Evolutionary conservation across 2,797 vertebrate genomes (phyloP), one percentile per base, ranked within the genome.

Genomic region (Salarias fasciatus): DNA sequence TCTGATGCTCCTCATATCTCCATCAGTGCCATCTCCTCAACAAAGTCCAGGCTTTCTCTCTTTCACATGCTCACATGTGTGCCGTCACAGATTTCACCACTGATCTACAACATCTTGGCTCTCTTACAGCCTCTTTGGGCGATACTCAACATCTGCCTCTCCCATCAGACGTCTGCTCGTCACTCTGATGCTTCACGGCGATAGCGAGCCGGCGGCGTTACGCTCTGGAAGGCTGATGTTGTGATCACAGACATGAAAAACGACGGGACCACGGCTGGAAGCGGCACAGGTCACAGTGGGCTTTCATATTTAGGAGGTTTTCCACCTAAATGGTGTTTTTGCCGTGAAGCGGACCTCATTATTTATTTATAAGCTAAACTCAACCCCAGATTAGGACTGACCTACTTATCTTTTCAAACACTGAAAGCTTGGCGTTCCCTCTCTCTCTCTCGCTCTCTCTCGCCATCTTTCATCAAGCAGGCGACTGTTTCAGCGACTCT

Each of bases 321-420:
- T 80, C 45, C 58, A 76, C 75, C 49, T 79, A 49, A 36, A 59
- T 77, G 37, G 5, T 58, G 38, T 63, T 86, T 83, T 68, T 33
- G 66, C 78, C 79, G 63, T 69, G 73, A 77, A 66, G 67, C 76
- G 48, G 59, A 54, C 62, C 77, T 66, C 66, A 86, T 89, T 80
- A 84, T 84, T 87, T 89, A 91, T 91, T 88, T 84, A 91, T 80
- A 66, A 46, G 36, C 69, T 80, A 79, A 88, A 86, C 74, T 86
- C 83, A 85, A 82, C 58, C 75, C 85, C 72, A 85, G 77, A 86
- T 90, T 86, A 85, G 66, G 62, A 80, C 85, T 90, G 88, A 90
- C 89, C 89, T 85, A 91, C 76, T 89, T 90, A 77, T 89, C 74
- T 83, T 83, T 84, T 80, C n/a, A 6, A 63, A 71, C 58, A 71